Base-by-base conservation (phyloP, 2,797 vertebrate genomes). In the Cephalopachus bancanus region DNA sequence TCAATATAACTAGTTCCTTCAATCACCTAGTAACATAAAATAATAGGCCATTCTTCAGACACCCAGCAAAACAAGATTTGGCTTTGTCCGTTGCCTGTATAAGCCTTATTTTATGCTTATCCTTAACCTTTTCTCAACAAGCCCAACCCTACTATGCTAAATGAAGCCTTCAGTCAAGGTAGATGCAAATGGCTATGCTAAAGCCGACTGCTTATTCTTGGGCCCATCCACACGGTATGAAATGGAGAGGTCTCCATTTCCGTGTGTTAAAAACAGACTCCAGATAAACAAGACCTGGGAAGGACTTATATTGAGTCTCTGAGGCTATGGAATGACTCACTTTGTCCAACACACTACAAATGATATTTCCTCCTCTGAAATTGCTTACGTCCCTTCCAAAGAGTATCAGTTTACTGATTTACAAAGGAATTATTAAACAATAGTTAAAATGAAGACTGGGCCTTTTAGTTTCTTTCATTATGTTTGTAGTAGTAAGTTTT, bases 11-110 rank as follows among this genome's bases (percentile, higher is more conserved):
- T 16, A 89, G 67, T 90, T 94, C 65, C 30, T 94, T 93, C 62
- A 83, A 30, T 96, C 79, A 94, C 67, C 62, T 97, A 92, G 80
- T 81, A 78, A 97, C 49, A 0, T 65, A 57, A 96, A 96, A 88
- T 93, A 95, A 84, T 55, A 84, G 71, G 71, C 80, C 91, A 24
- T 76, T 89, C 80, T 84, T 85, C 81, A 33, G 84, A 93, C 51
- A 78, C 28, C 72, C 26, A 94, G 89, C 44, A 69, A 78, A 96
- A 91, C 67, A 93, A 89, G 76, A 74, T 74, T 64, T 89, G 9
- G 14, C 81, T 95, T 94, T 96, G 60, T 72, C 72, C 76, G 5
- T 86, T 78, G 93, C 81, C 93, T 78, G 60, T 17, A 30, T 33
- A 19, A 83, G 89, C 28, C 17, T 86, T 79, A 37, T 86, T 71